Base-by-base conservation (phyloP, 2,888 invertebrate species). In the Pogonocherus hispidulus region DNA sequence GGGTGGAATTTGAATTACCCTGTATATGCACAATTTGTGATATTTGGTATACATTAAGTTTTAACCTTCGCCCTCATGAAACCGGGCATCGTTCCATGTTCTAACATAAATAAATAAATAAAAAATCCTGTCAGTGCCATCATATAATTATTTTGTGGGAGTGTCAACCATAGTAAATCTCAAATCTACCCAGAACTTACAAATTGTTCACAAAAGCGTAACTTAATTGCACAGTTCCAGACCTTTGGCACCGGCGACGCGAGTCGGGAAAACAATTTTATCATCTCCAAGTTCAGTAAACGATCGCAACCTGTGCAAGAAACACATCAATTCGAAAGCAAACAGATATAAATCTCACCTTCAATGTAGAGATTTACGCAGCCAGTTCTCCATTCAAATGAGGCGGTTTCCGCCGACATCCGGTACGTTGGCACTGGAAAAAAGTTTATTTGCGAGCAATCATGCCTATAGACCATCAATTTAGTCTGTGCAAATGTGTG, bases 321-420 rank as follows among this genome's bases (percentile, higher is more conserved):
- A 77, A 77, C 74, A 72, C 75, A 77, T 78, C 75, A 74, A 78
- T 76, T 77, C 72, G 66, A 72, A 72, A 65, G 67, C 71, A 69
- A 70, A 69, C 68, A 73, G 78, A 78, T 77, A 77, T 78, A 79
- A 79, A 79, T 78, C 78, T 78, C 73, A 69, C 73, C 72, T 77
- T 74, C 77, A 75, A 79, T 76, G 75, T 73, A 66, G 73, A 78
- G 78, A 78, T 78, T 79, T 79, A 76, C 78, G 77, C 68, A 75
- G 73, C 74, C 51, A 76, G 73, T 76, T 76, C 71, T 76, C 73
- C 68, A 76, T 76, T 75, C 72, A 78, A 76, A 73, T 73, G 75
- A 72, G 75, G 71, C 74, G 63, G 67, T 77, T 77, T 74, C 71
- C 76, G 74, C 70, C 74, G 71, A 73, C 75, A 75, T 78, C 76